Evolutionary conservation across 2,888 invertebrate genomes (phyloP).

Genomic region (Cheilosia impressa): DNA sequence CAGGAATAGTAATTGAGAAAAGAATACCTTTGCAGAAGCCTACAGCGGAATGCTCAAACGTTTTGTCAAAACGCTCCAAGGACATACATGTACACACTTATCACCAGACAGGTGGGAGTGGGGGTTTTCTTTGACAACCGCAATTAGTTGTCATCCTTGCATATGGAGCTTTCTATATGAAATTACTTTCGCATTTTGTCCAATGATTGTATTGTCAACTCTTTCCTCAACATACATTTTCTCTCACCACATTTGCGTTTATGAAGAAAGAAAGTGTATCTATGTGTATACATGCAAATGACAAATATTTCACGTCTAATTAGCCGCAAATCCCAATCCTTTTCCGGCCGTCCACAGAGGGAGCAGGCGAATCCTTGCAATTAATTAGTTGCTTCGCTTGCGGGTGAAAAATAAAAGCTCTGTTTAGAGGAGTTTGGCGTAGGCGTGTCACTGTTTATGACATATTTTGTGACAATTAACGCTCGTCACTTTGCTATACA

Average conservation of each 20-base stretch:
- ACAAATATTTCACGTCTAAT: constrained; percentile 59
- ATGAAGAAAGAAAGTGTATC: background rate
- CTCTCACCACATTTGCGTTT: background rate
- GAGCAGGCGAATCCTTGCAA: constrained; percentile 60
- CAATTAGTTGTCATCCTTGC: too few relatives aligned
- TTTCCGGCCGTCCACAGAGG: constrained; percentile 28
- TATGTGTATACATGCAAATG: constrained; percentile 14
- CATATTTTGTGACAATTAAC: constrained; percentile 66
- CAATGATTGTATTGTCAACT: background rate
- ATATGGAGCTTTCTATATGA: background rate
- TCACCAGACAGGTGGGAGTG: too few relatives aligned
- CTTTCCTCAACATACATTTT: background rate
- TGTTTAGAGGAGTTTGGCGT: constrained; percentile 42
- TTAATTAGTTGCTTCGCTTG: constrained; percentile 59
- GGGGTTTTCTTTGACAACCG: too few relatives aligned
- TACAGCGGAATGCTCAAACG: too few relatives aligned
- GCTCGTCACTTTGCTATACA: constrained; percentile 41
- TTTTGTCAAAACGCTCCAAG: too few relatives aligned
- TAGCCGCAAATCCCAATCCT: constrained; percentile 49
- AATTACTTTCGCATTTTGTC: constrained; percentile 12
- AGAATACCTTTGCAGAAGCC: too few relatives aligned
- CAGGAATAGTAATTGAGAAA: too few relatives aligned
- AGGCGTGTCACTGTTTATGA: constrained; percentile 70
- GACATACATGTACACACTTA: too few relatives aligned
- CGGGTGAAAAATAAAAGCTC: constrained; percentile 43